Evolutionary conservation across 2,113 vertebrate genomes (phyloP).

Genomic region (Condylura cristata): DNA sequence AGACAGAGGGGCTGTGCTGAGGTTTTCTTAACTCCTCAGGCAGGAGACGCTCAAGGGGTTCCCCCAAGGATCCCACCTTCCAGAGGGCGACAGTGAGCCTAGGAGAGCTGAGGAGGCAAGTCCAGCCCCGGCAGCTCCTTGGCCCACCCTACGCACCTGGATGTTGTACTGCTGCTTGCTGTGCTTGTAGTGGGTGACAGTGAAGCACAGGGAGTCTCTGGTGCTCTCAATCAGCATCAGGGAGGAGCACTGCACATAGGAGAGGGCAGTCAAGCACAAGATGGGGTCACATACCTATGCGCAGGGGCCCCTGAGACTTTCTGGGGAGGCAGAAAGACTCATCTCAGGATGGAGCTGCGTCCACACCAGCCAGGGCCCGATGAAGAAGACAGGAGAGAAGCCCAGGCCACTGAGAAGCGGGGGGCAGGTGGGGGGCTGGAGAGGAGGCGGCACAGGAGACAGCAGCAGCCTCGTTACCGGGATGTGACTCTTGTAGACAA

Average conservation of each 20-base stretch:
- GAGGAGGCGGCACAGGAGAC: background rate
- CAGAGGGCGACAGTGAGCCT: background rate
- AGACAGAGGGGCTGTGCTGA: background rate
- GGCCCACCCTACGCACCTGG: constrained; percentile 81
- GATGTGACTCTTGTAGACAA: constrained; percentile 95
- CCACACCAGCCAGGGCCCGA: background rate
- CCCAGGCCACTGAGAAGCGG: rapidly evolving
- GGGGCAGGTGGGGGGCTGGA: background rate
- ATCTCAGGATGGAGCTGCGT: background rate
- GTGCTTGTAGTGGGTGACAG: constrained; percentile 95
- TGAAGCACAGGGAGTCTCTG: constrained; percentile 95
- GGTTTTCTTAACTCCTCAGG: background rate
- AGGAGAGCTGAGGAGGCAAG: rapidly evolving
- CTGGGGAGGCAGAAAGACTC: background rate
- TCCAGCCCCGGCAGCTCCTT: rapidly evolving
- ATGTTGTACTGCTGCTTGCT: constrained; percentile 95
- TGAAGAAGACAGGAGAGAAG: background rate
- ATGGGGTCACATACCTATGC: background rate
- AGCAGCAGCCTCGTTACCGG: constrained; percentile 83
- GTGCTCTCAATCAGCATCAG: constrained; percentile 97
- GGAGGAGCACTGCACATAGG: constrained; percentile 91
- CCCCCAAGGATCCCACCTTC: background rate
- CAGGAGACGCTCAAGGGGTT: background rate
- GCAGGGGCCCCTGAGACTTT: background rate
- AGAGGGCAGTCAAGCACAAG: rapidly evolving